A percentile compares a stretch with the other conserved stretches of the same genome.
Evolutionary conservation across 2,888 invertebrate species (phyloP).

Genomic region (Nomada goodeniana): DNA sequence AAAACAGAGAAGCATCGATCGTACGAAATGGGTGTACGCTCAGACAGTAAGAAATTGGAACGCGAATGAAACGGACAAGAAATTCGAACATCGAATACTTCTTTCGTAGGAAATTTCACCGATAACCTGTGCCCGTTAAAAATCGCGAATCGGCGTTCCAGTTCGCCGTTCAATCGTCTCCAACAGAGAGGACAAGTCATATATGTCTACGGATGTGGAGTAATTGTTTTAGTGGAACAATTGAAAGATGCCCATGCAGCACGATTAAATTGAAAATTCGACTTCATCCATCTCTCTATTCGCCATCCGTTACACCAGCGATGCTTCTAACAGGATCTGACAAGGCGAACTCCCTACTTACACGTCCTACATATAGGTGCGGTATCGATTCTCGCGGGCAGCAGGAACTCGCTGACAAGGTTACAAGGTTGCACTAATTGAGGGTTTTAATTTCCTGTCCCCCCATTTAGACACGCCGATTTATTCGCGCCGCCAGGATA

Average conservation of each 20-base stretch:
- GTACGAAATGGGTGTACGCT: no score
- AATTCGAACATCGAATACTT: no score
- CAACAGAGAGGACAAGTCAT: not conserved
- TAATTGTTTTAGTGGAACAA: slow-evolving; percentile 54
- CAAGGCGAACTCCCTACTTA: slow-evolving; percentile 54
- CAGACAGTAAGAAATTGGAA: no score
- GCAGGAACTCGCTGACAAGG: slow-evolving; percentile 72
- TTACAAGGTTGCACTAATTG: slow-evolving; percentile 75
- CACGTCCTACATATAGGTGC: slow-evolving; percentile 29
- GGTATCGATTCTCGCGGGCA: slow-evolving; percentile 67
- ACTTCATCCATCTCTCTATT: slow-evolving; percentile 25
- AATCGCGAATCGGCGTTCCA: not conserved
- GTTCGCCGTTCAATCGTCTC: slow-evolving; percentile 9
- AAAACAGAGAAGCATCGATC: no score
- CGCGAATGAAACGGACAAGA: no score
- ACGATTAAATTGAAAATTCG: slow-evolving; percentile 61
- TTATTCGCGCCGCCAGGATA: slow-evolving; percentile 41
- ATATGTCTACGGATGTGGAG: slow-evolving; percentile 23
- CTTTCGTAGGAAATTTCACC: not conserved
- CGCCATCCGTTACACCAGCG: not conserved
- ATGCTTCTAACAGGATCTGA: slow-evolving; percentile 55
- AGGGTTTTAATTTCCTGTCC: slow-evolving; percentile 74
- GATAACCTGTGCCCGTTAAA: slow-evolving; percentile 25
- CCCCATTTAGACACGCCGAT: slow-evolving; percentile 58
- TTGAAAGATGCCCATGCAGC: slow-evolving; percentile 49